Evolutionary conservation across 1,140 invertebrate genomes (phyloP), one percentile per base, ranked within the genome.

Genomic region (Ephestia elutella): DNA sequence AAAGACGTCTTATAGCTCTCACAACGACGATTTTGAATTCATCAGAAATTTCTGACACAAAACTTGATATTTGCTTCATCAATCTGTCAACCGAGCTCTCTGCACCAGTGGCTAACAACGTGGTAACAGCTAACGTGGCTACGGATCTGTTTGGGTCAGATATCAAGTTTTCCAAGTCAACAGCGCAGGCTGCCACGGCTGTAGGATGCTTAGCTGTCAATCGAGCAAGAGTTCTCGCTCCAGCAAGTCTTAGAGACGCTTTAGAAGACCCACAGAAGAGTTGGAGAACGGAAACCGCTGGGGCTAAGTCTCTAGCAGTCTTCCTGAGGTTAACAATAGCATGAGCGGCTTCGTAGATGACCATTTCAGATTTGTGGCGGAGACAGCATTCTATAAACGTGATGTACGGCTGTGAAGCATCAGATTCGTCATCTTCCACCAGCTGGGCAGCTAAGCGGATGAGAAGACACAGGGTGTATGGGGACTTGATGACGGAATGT

Each of bases 11-110:
- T 60, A 95, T 94, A 1, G 94, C 94, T 80, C 98, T 95, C 0
- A 99, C 97, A 9, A 99, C 98, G 7, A 99, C 97, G 60, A 99
- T 96, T 90, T 99, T 99, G 77, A 99, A 99, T 90, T 99, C 98
- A 86, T 99, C 99, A 0, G 97, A 98, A 67, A 99, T 99, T 89
- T 99, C 99, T 0, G 96, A 97, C 51, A 99, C 98, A 84, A 99
- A 99, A 10, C 95, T 95, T 0, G 97, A 95, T 61, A 99, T 99
- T 86, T 99, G 98, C 87, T 99, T 99, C 98, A 99, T 99, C 0
- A 99, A 88, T 54, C 98, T 91, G 81, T 99, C 99, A 0, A 99
- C 97, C 0, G 97, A 98, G 30, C 95, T 97, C 83, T 99, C 99
- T 13, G 96, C 97, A 9, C 98, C 98, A 25, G 98, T 99, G 82